phyloP scores from a whole-genome alignment of 2,888 invertebrate species.

The Tenodera sinensis region DNA sequence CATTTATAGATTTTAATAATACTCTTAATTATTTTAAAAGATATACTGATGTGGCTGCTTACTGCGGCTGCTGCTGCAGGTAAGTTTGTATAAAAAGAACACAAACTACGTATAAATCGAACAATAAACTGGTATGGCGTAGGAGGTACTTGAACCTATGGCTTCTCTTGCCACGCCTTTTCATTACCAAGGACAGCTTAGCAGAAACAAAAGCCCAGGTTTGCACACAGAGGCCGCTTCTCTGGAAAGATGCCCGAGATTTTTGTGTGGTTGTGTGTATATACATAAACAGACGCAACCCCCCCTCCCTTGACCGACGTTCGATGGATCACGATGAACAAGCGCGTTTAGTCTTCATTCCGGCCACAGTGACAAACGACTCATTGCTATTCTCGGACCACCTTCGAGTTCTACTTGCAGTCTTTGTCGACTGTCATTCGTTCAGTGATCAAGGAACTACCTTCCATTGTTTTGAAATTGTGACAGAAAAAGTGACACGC shows the following conservation, averaged over 20 bases:
- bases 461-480: no score
- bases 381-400: background rate
- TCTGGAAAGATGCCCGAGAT: background rate
- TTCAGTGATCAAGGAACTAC: no score
- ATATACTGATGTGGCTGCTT: no score
- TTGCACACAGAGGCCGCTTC: background rate
- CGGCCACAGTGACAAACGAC: background rate
- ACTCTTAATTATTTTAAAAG: no score
- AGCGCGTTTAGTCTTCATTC: background rate
- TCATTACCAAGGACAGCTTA: background rate
- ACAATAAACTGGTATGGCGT: background rate
- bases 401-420: background rate
- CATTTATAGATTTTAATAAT: no score
- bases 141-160: background rate
- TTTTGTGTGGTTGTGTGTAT: background rate
- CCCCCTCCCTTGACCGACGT: background rate
- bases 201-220: background rate
- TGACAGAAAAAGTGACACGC: no score
- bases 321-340: background rate
- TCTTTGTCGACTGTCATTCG: background rate
- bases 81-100: no score
- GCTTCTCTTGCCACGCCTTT: background rate
- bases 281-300: background rate
- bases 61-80: no score
- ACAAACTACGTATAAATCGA: background rate